Base-by-base conservation (phyloP, 37 sponge, comb jelly and placozoan genomes). In the Diacarnus erythraeanus region DNA sequence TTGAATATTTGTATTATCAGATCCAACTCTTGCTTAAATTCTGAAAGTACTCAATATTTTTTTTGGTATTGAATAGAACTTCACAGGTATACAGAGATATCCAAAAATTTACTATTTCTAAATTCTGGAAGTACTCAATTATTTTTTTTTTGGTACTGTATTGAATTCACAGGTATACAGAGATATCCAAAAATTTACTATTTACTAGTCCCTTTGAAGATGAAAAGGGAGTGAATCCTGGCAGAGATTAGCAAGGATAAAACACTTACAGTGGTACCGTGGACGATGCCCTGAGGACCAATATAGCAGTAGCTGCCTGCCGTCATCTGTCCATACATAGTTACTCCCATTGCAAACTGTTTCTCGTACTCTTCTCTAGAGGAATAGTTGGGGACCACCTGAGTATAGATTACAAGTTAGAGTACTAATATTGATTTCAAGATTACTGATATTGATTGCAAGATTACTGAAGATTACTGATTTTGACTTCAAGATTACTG, bases 201-300 rank as follows among this genome's bases (percentile, higher is more conserved):
- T n/a, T n/a, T 56, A 56, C 18, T 56, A 56, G 15, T 56, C 18
- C 15, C n/a, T n/a, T n/a, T n/a, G n/a, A n/a, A 64, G 10, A 64
- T 58, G 77, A 12, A 30, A 63, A 57, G 27, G 15, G 35, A 36
- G 12, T 57, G 39, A 30, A 26, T 23, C 66, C 18, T 64, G 10
- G 66, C 66, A 64, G n/a, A n/a, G n/a, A n/a, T n/a, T n/a, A n/a
- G n/a, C n/a, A n/a, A 18, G 38, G 57, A 10, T 9, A 26, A 18
- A 8, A n/a, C 26, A 64, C 85, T 43, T 70, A 95, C 94, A 3
- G 96, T 93, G 0, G 99, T 98, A 18, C 99, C 99, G 74, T 98
- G 99, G n/a, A 98, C 96, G 40, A 98, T 98, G 22, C 99, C 99
- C 82, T 98, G 99, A 1, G 99, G 99, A n/a, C 99, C 99, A 39